Evolutionary conservation across 1,140 invertebrate species (phyloP).

Genomic region (Idris sp.): DNA sequence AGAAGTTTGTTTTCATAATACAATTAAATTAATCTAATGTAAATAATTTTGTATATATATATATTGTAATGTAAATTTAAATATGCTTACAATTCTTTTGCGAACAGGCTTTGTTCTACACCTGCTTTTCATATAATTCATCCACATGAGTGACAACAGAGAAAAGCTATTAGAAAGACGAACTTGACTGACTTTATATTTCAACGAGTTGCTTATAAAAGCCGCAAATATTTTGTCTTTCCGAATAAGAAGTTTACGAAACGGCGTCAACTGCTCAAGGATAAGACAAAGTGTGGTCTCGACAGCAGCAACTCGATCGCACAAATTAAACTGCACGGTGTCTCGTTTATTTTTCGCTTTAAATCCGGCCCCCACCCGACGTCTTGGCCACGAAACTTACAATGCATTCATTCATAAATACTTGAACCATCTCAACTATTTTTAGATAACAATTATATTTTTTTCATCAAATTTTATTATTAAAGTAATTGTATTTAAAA

Average conservation of each 20-base stretch:
- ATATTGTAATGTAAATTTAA: no score
- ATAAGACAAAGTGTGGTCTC: constrained; percentile 21
- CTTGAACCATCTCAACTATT: neutral
- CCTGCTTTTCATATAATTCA: constrained; percentile 57
- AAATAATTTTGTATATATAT: no score
- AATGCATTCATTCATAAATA: constrained; percentile 53
- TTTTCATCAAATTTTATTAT: no score
- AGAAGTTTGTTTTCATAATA: no score
- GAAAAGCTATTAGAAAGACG: constrained; percentile 1
- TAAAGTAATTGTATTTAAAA: no score
- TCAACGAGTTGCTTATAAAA: no score
- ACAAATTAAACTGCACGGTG: constrained; percentile 47
- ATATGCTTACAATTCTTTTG: constrained; percentile 33
- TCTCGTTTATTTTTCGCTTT: constrained; percentile 52
- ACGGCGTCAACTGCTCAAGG: constrained; percentile 25
- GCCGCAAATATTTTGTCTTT: neutral
- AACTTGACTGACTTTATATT: constrained; percentile 47
- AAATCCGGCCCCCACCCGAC: constrained; percentile 45
- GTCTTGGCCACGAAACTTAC: constrained; percentile 6
- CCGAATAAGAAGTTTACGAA: constrained; percentile 5
- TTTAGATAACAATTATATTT: no score
- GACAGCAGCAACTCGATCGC: constrained; percentile 20
- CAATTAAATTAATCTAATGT: no score
- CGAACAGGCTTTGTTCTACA: constrained; percentile 36
- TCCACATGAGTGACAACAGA: constrained; percentile 55